A percentile compares a stretch with the other conserved stretches of the same genome.
Conservation (phyloP, 2,888 invertebrate genomes). For the Pristionchus entomophagus region DNA sequence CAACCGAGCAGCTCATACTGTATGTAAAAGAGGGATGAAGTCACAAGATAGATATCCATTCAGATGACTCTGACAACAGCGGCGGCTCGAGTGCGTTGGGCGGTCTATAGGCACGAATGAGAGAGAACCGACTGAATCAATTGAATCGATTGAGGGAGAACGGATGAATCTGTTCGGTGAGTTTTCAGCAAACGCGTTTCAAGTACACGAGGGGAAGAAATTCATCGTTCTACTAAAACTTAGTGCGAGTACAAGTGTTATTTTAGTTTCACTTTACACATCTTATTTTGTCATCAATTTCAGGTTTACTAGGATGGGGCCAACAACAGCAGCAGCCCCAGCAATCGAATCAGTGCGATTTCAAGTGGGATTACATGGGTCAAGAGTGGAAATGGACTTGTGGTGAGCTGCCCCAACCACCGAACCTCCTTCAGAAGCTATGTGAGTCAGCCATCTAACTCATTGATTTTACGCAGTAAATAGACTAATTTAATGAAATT, state of each 20-base stretch:
- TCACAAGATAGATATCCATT: not conserved
- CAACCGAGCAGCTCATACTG: not conserved
- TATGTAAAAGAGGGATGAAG: not conserved
- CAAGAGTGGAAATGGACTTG: slow-evolving; percentile 11
- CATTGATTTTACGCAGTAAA: too few species aligned
- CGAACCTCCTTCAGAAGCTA: not conserved
- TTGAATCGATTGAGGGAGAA: not conserved
- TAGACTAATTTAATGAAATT: too few species aligned
- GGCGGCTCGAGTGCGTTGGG: not conserved
- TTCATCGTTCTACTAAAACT: too few species aligned
- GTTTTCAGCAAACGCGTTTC: too few species aligned
- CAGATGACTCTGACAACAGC: not conserved
- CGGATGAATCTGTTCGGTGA: not conserved
- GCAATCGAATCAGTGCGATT: not conserved
- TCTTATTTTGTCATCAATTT: too few species aligned
- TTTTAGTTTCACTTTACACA: too few species aligned
- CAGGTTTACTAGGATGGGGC: not conserved
- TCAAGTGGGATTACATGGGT: not conserved
- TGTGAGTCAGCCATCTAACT: not conserved
- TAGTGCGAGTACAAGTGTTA: too few species aligned
- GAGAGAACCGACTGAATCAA: not conserved
- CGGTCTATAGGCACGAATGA: not conserved
- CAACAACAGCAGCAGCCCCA: not conserved
- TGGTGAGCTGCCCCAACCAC: not conserved
- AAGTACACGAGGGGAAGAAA: too few species aligned